Evolutionary conservation across 2,888 invertebrate species (phyloP).

Genomic region (Eupithecia tripunctaria): DNA sequence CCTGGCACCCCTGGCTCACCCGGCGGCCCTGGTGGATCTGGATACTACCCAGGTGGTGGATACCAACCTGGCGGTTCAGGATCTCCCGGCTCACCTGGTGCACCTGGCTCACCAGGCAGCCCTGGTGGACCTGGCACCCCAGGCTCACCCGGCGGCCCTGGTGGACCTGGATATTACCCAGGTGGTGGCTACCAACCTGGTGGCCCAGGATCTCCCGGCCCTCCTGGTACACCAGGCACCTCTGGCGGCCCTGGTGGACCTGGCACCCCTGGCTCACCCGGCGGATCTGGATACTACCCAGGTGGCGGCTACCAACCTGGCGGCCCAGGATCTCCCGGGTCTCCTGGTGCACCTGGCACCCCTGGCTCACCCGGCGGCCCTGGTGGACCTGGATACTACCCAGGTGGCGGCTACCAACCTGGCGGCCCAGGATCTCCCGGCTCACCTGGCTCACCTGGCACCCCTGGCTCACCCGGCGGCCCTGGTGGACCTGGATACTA

Average conservation of each 20-base stretch:
- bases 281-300: constrained; percentile 26
- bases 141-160: constrained; percentile 40
- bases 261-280: constrained; percentile 49
- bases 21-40: constrained; percentile 49
- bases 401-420: too few relatives aligned
- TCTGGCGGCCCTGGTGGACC: constrained; percentile 51
- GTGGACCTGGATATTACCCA: constrained; percentile 48
- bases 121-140: constrained; percentile 40
- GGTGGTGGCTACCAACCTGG: too few relatives aligned
- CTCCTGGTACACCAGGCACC: constrained; percentile 31
- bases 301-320: too few relatives aligned
- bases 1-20: constrained; percentile 30
- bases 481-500: constrained; percentile 42
- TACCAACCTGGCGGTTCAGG: constrained; percentile 44
- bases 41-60: too few relatives aligned
- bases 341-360: constrained; percentile 3
- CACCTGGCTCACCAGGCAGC: constrained; percentile 15
- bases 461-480: constrained; percentile 41
- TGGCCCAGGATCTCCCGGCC: constrained; percentile 39
- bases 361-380: constrained; percentile 45
- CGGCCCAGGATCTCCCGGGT: constrained; percentile 15
- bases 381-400: constrained; percentile 41
- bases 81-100: constrained; percentile 13
- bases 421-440: constrained; percentile 20
- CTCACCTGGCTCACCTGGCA: constrained; percentile 1